Base-by-base conservation (phyloP, 2,797 vertebrate genomes). In the Anguilla obscura region DNA sequence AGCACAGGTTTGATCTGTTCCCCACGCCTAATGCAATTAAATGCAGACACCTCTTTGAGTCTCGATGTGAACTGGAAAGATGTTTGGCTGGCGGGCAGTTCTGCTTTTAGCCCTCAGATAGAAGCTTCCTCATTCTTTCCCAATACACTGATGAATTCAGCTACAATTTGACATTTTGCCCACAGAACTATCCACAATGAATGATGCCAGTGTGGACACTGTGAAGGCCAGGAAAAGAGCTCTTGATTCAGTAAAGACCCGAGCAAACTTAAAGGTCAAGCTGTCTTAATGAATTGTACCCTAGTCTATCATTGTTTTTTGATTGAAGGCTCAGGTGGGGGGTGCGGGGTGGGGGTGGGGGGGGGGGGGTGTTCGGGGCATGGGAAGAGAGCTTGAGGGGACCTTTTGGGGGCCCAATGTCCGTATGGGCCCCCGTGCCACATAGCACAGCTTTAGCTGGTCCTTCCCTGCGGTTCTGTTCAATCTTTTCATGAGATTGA, bases 1-100 rank as follows among this genome's bases (percentile, higher is more conserved):
- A 69, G n/a, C n/a, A 69, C 63, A n/a, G 63, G n/a, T 69, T 69
- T 69, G 5, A 69, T 69, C 63, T 69, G 63, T 69, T 69, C 63
- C 9, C 63, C 63, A 69, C 63, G n/a, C 63, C 63, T 27, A 69
- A 27, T 69, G 8, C 24, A 2, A 69, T 7, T n/a, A 10, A 58
- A 58, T 58, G 56, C 14, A 58, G 16, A 58, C 56, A 58, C 14
- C 56, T 58, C 56, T 58, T 16, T 27, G 21, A 69, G 14, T 69
- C 21, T 27, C n/a, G 1, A 69, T 69, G 9, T 69, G 24, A 69
- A 69, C 63, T 24, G 6, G n/a, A 7, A 69, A 69, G 5, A 27
- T 10, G n/a, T 27, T 69, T n/a, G 63, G 63, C 63, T 69, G 63
- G 63, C n/a, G 63, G 60, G 24, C n/a, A 69, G 63, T 69, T 6